Conservation (phyloP, 1,140 invertebrate genomes). For the Gonioctena quinquepunctata region DNA sequence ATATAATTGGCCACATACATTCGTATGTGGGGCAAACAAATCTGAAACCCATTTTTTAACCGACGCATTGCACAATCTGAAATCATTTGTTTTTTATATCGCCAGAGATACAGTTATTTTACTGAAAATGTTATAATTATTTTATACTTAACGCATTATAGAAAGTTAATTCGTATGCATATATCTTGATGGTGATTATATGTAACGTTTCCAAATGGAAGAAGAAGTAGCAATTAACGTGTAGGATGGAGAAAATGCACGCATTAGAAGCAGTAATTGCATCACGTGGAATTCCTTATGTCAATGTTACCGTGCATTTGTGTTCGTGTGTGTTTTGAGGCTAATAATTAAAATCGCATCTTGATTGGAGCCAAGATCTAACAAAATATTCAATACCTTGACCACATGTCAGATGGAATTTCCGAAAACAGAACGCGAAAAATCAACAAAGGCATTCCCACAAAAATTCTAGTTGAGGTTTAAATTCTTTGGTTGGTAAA, state of each 20-base stretch:
- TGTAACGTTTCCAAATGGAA: neutral
- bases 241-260: neutral
- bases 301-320: too few relatives aligned
- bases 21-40: neutral
- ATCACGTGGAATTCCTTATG: neutral
- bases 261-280: neutral
- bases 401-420: too few relatives aligned
- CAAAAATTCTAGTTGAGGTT: too few relatives aligned
- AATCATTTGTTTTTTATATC: neutral
- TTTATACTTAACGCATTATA: conserved; percentile 3
- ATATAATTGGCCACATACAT: neutral
- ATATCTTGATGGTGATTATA: neutral
- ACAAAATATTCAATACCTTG: too few relatives aligned
- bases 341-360: too few relatives aligned
- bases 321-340: too few relatives aligned
- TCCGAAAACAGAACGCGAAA: too few relatives aligned
- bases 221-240: neutral
- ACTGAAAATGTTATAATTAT: conserved; percentile 12
- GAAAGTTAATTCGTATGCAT: conserved; percentile 10
- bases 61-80: neutral
- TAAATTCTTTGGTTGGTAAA: too few relatives aligned
- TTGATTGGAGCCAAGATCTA: too few relatives aligned
- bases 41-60: neutral
- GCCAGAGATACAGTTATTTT: neutral
- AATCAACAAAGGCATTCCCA: too few relatives aligned